Evolutionary conservation across 1,140 invertebrate genomes (phyloP), one percentile per base, ranked within the genome.

Genomic region (Danaus melanippus): DNA sequence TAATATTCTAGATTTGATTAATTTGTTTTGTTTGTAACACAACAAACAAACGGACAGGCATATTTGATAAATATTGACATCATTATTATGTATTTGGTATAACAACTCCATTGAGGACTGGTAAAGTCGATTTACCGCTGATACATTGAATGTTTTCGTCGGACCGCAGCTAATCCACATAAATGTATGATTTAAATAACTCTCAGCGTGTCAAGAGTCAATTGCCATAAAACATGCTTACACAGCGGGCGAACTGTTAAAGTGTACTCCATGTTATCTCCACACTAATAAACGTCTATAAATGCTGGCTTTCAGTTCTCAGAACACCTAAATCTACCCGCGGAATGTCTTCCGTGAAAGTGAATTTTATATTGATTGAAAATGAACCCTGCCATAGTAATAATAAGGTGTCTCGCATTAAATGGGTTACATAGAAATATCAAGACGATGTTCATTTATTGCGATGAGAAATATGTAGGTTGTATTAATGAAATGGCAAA

Each of bases 301-400:
- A 71, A 68, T 59, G 69, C 52, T 71, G 50, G 56, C 60, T 60
- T 64, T 56, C 58, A 65, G 51, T 82, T 82, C 79, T 62, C 40
- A 50, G 76, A 82, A 79, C 60, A 64, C 71, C 68, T 77, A 76
- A 75, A 77, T 79, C 66, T 67, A 76, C 55, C 53, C 61, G 47
- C 54, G 69, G 67, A 72, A 77, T 71, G 73, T 76, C 76, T 79
- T 79, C 71, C 75, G 73, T 67, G 68, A 69, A 74, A 73, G 64
- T 66, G 52, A 32, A 61, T 42, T 57, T 12, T 52, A 45, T 44
- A 51, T 54, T 47, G 42, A 12, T 42, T 41, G 32, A 76, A 68
- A 58, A 64, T 64, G 43, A 62, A 53, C 63, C 47, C 62, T 77
- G 74, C 61, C 56, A 12, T 9, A 9, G 40, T 21, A n/a, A 0